A percentile compares a stretch with the other conserved stretches of the same genome.
These are phyloP conservation scores for Brienomyrus longianalis DNA, from an alignment of 2,113 vertebrate species.

Conservation along the genomic window DNA sequence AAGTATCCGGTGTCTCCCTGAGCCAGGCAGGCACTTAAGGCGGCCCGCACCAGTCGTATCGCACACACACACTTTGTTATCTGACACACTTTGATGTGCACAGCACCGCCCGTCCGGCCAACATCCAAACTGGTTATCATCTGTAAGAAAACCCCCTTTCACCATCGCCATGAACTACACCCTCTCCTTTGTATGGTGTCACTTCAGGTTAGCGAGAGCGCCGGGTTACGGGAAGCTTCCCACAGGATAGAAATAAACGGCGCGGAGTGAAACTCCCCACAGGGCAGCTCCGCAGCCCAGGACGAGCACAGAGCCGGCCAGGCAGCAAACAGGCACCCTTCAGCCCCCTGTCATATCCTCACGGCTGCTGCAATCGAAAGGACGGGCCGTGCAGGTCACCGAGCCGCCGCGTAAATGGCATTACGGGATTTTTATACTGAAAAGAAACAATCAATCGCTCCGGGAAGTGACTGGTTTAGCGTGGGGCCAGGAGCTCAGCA, in stretches of 20 bases:
- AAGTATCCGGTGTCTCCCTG: not conserved
- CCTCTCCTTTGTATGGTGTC: not conserved
- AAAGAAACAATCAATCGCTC: not conserved
- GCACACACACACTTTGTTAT: not conserved
- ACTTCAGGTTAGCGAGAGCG: not conserved
- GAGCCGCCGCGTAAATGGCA: not conserved
- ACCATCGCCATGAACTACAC: not conserved
- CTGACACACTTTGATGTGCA: not conserved
- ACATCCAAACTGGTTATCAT: not conserved
- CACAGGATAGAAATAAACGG: not conserved
- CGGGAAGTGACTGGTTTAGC: not conserved
- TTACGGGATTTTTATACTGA: not conserved
- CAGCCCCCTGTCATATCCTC: not conserved
- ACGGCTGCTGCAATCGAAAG: not conserved
- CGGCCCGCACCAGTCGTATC: not conserved
- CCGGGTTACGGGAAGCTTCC: constrained; percentile 1
- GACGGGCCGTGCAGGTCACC: not conserved
- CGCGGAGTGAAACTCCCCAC: not conserved
- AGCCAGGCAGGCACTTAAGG: not conserved
- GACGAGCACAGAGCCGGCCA: not conserved
- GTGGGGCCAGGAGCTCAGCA: not conserved
- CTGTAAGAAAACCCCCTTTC: not conserved
- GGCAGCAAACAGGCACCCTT: not conserved
- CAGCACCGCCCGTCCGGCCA: not conserved
- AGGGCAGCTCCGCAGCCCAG: not conserved